These are phyloP conservation scores for Drosophila willistoni DNA, from an alignment of 1,140 invertebrate genomes.

Conservation along the genomic window DNA sequence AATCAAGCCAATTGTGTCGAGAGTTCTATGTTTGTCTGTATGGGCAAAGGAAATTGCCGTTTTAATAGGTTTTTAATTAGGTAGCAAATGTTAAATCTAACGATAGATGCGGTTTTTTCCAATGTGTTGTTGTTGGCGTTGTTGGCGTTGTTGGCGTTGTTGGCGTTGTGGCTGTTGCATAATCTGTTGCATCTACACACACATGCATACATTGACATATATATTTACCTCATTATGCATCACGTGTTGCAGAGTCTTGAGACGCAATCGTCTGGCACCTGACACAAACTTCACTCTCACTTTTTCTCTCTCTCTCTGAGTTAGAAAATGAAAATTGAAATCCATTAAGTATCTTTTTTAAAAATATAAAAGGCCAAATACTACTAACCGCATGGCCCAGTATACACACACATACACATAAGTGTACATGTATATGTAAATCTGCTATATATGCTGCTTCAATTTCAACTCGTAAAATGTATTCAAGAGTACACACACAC, in stretches of 20 bases:
- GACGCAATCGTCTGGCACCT: conserved; percentile 56
- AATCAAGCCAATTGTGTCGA: conserved; percentile 39
- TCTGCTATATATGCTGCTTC: conserved; percentile 35
- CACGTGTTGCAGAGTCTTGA: conserved; percentile 38
- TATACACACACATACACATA: conserved; percentile 37
- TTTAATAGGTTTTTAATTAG: conserved; percentile 65
- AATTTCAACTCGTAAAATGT: conserved; percentile 62
- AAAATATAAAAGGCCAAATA: conserved; percentile 70
- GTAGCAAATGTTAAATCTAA: conserved; percentile 33
- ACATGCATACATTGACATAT: too few species aligned
- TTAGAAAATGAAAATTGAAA: conserved; percentile 55
- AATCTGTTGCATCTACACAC: conserved; percentile 27
- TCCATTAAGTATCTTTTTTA: conserved; percentile 76
- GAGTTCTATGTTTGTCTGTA: conserved; percentile 24
- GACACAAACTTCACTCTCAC: conserved; percentile 33
- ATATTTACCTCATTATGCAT: conserved; percentile 28
- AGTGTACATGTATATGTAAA: conserved; percentile 7
- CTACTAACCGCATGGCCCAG: conserved; percentile 81
- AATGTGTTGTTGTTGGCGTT: conserved; percentile 22
- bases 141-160: conserved; percentile 9
- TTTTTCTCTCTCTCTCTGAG: neutral
- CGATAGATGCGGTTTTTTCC: neutral
- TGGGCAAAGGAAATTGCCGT: conserved; percentile 42
- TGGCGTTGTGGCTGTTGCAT: conserved; percentile 46
- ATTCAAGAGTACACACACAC: conserved; percentile 68